Conservation (phyloP, 2,113 vertebrate species). For the Urocynchramus pylzowi region DNA sequence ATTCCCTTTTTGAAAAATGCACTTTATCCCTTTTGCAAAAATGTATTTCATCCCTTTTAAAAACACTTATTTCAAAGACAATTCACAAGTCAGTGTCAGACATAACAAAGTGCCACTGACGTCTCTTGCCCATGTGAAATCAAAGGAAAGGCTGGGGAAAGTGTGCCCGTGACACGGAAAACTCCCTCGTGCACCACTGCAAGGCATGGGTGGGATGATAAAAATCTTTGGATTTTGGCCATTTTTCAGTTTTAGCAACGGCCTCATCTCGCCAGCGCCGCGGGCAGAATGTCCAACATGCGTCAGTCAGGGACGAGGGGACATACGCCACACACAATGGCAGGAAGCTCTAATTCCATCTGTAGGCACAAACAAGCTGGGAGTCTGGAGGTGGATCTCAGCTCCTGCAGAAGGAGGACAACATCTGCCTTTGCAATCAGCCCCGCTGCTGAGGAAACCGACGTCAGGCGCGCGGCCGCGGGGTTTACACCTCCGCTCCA, state of each 20-base stretch:
- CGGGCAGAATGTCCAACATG: slow-evolving; percentile 49
- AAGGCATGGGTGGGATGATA: slow-evolving; percentile 38
- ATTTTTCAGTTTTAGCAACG: slow-evolving; percentile 38
- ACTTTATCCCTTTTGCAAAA: not conserved
- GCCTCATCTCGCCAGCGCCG: slow-evolving; percentile 21
- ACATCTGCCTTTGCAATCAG: slow-evolving; percentile 75
- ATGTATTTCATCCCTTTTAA: rapidly evolving
- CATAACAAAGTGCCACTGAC: not conserved
- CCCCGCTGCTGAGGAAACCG: not conserved
- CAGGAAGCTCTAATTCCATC: slow-evolving; percentile 77
- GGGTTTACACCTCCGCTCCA: slow-evolving; percentile 40
- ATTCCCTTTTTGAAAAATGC: not conserved
- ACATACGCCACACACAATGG: slow-evolving; percentile 70
- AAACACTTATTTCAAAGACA: not conserved
- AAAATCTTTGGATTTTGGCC: slow-evolving; percentile 64
- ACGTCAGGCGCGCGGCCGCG: not conserved
- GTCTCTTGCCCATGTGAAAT: not conserved
- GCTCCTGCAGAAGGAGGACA: slow-evolving; percentile 50
- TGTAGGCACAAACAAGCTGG: slow-evolving; percentile 76
- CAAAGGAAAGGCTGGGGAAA: not conserved
- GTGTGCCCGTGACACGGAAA: not conserved
- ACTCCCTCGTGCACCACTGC: slow-evolving; percentile 19
- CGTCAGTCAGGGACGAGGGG: slow-evolving; percentile 73
- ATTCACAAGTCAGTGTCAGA: not conserved
- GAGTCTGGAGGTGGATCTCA: slow-evolving; percentile 19